Percentiles rank a stretch among this genome's conserved stretches.
These are phyloP conservation scores for Illadopsis cleaveri DNA, from an alignment of 2,113 vertebrate species.

Conservation along the genomic window DNA sequence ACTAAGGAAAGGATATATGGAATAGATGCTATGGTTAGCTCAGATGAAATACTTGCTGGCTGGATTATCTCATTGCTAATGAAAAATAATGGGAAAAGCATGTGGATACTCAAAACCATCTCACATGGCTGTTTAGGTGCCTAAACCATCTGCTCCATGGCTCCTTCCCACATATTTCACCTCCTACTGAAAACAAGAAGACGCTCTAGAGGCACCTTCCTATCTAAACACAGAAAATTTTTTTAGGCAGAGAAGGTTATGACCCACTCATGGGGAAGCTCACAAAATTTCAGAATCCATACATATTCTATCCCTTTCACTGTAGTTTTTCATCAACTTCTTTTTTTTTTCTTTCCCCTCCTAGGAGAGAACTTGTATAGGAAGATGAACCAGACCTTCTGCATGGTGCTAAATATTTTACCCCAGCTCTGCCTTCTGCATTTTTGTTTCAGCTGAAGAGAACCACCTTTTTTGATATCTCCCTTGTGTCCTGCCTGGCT, in stretches of 20 bases:
- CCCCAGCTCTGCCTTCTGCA: neutral
- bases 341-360: too few relatives aligned
- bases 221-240: neutral
- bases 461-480: neutral
- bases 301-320: neutral
- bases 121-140: neutral
- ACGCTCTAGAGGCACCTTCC: neutral
- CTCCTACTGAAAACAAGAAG: neutral
- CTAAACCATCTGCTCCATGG: neutral
- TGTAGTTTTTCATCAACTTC: neutral
- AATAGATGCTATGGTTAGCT: neutral
- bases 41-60: neutral
- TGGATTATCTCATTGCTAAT: neutral
- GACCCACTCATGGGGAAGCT: neutral
- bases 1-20: neutral
- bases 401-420: neutral
- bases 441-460: neutral
- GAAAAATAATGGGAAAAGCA: neutral
- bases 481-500: neutral
- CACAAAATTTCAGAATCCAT: neutral
- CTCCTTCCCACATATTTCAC: neutral
- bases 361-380: rapidly evolving
- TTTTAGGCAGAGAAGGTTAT: neutral
- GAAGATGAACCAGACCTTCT: neutral
- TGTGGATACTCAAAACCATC: neutral